These are phyloP conservation scores for Hecatera dysodea DNA, from an alignment of 2,888 invertebrate genomes.

Conservation along the genomic window DNA sequence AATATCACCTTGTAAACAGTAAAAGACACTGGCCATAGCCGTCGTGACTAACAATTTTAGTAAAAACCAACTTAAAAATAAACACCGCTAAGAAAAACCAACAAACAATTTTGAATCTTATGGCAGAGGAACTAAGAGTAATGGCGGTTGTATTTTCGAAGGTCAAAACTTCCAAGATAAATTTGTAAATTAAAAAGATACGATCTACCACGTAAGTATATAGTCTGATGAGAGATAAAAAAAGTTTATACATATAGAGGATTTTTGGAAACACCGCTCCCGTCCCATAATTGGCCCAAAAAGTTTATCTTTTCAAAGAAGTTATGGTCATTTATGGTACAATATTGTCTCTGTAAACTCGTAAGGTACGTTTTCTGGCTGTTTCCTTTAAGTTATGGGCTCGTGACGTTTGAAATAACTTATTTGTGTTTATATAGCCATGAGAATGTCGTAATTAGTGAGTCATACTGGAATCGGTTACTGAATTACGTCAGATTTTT, in stretches of 20 bases:
- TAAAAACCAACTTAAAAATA: conserved; percentile 65
- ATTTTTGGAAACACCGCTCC: conserved; percentile 88
- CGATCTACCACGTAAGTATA: conserved; percentile 84
- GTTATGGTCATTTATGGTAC: conserved; percentile 84
- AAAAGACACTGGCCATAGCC: conserved; percentile 79
- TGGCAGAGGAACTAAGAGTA: rapidly evolving
- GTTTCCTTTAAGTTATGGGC: conserved; percentile 78
- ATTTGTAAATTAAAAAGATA: conserved; percentile 79
- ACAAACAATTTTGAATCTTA: conserved; percentile 37
- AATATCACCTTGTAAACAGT: conserved; percentile 85
- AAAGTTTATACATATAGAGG: conserved; percentile 79
- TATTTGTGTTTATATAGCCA: conserved; percentile 72
- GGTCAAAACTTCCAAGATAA: conserved; percentile 17
- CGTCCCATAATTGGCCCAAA: conserved; percentile 85
- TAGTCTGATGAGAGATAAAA: conserved; percentile 85
- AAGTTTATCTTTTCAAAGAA: conserved; percentile 88
- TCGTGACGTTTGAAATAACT: conserved; percentile 75
- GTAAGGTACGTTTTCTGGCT: conserved; percentile 68
- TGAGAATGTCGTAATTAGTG: conserved; percentile 75
- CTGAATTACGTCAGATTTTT: conserved; percentile 43
- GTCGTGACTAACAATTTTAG: conserved; percentile 85
- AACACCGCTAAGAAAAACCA: not conserved
- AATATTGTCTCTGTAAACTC: conserved; percentile 79
- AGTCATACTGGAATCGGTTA: conserved; percentile 54
- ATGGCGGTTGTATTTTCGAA: not conserved